Evolutionary conservation across 2,113 vertebrate genomes (phyloP).

Genomic region (Podilymbus podiceps): DNA sequence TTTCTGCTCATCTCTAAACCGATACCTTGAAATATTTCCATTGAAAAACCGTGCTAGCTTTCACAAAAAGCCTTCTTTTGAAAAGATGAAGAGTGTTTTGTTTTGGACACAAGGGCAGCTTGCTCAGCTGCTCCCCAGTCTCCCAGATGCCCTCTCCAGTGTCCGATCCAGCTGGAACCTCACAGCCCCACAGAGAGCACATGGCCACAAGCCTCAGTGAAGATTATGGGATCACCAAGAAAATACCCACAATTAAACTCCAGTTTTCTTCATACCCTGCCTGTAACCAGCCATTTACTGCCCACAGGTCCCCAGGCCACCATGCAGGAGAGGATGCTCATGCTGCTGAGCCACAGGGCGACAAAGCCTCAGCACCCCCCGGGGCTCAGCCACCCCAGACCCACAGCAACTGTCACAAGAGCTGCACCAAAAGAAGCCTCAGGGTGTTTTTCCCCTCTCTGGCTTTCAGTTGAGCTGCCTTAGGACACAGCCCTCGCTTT

Average conservation of each 20-base stretch:
- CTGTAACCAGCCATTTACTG: neutral
- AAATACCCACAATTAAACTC: neutral
- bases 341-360: neutral
- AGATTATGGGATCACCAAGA: neutral
- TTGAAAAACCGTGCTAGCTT: neutral
- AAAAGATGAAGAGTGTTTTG: neutral
- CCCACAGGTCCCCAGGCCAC: fast-evolving
- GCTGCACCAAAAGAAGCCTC: neutral
- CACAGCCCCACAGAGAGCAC: neutral
- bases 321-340: fast-evolving
- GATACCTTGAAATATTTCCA: neutral
- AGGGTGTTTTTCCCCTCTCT: too few relatives aligned
- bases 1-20: neutral
- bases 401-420: neutral
- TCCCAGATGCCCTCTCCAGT: neutral
- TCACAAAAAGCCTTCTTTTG: neutral
- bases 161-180: neutral
- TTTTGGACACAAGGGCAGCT: neutral
- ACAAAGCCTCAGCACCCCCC: neutral
- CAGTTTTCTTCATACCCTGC: neutral
- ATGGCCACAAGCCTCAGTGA: neutral
- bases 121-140: neutral
- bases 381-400: neutral
- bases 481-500: neutral
- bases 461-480: fast-evolving